These are phyloP conservation scores for Charaxes varanes DNA, from an alignment of 1,140 invertebrate species.

Conservation along the genomic window DNA sequence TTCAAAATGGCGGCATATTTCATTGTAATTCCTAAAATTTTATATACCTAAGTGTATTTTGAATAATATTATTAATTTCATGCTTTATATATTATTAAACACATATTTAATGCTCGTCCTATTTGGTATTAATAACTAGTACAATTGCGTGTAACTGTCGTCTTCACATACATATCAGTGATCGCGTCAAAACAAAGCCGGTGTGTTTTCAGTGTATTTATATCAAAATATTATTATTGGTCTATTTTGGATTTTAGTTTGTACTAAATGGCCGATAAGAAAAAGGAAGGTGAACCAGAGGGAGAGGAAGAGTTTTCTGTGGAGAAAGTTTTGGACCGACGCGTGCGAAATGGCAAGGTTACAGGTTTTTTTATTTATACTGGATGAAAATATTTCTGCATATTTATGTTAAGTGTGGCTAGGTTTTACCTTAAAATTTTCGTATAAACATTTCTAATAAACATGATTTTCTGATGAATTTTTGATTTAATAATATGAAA, in stretches of 20 bases:
- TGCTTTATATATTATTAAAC: too few species aligned
- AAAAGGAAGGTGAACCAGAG: conserved; percentile 66
- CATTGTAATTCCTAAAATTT: too few species aligned
- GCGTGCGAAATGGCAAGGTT: conserved; percentile 84
- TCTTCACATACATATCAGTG: neutral
- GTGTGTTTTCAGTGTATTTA: neutral
- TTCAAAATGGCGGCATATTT: conserved; percentile 42
- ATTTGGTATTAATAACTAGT: too few species aligned
- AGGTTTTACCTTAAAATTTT: too few species aligned
- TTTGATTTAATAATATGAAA: too few species aligned
- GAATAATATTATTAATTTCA: neutral
- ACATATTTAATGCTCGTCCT: too few species aligned
- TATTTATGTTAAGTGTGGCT: too few species aligned
- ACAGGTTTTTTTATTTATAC: conserved; percentile 1
- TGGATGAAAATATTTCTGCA: too few species aligned
- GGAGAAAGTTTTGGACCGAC: conserved; percentile 91
- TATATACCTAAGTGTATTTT: too few species aligned
- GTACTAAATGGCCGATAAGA: conserved; percentile 60
- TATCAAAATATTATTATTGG: neutral
- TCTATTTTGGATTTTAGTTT: conserved; percentile 4
- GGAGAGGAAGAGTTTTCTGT: conserved; percentile 91
- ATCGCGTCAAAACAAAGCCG: neutral
- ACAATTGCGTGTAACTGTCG: neutral
- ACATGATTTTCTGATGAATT: too few species aligned
- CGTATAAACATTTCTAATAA: too few species aligned